A percentile compares a stretch with the other conserved stretches of the same genome.
These are phyloP conservation scores for Tetropium fuscum DNA, from an alignment of 2,888 invertebrate species.

Conservation along the genomic window DNA sequence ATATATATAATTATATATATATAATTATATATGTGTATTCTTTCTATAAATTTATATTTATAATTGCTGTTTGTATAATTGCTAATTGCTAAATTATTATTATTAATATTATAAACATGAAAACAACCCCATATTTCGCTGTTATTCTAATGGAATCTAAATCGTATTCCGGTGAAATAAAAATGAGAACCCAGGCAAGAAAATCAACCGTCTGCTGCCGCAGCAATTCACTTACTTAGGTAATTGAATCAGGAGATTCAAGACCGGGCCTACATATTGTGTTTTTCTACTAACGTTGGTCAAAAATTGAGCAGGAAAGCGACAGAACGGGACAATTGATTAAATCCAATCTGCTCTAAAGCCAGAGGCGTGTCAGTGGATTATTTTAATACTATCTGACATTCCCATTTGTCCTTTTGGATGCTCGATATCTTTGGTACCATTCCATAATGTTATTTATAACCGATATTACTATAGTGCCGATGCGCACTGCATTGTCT, in stretches of 20 bases:
- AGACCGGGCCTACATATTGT: not conserved
- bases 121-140: too few relatives aligned
- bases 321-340: constrained; percentile 10
- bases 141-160: too few relatives aligned
- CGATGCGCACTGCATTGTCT: too few relatives aligned
- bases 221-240: not conserved
- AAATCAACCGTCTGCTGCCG: constrained; percentile 3
- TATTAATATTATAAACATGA: too few relatives aligned
- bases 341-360: not conserved
- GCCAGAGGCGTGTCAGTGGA: not conserved
- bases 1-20: too few relatives aligned
- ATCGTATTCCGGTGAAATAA: too few relatives aligned
- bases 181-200: too few relatives aligned
- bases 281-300: constrained; percentile 8
- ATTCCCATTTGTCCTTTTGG: not conserved
- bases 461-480: not conserved
- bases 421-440: not conserved
- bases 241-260: constrained; percentile 5
- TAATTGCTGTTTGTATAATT: too few relatives aligned
- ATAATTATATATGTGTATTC: too few relatives aligned
- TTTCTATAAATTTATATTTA: too few relatives aligned
- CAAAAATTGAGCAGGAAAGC: constrained; percentile 19
- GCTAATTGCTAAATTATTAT: too few relatives aligned
- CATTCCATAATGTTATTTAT: not conserved
- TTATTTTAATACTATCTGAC: not conserved